A percentile compares a stretch with the other conserved stretches of the same genome.
Evolutionary conservation across 2,888 invertebrate genomes (phyloP).

Genomic region (Drosophila eohydei): DNA sequence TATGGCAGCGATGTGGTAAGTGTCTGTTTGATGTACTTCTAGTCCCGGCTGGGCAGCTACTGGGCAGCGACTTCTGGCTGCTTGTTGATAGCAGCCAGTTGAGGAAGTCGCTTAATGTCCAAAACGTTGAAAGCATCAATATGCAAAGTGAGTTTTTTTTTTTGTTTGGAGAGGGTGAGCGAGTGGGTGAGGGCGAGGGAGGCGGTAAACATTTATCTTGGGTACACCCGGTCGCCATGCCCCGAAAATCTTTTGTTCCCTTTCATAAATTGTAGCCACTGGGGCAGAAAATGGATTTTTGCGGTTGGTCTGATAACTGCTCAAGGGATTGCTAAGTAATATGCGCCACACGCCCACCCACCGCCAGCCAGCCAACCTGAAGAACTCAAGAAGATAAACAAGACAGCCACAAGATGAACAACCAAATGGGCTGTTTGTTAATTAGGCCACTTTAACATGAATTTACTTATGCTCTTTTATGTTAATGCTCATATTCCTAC

Average conservation of each 20-base stretch:
- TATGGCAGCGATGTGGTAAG: slow-evolving; percentile 84
- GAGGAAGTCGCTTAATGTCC: slow-evolving; percentile 69
- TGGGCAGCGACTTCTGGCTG: slow-evolving; percentile 21
- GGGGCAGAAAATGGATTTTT: slow-evolving; percentile 76
- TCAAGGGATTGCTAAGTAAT: slow-evolving; percentile 46
- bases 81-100: slow-evolving; percentile 66
- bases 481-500: neutral
- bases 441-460: slow-evolving; percentile 19
- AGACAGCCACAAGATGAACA: slow-evolving; percentile 17
- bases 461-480: neutral
- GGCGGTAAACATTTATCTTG: slow-evolving; percentile 69
- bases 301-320: slow-evolving; percentile 72
- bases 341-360: slow-evolving; percentile 27
- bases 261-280: slow-evolving; percentile 73
- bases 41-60: slow-evolving; percentile 33
- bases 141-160: slow-evolving; percentile 64
- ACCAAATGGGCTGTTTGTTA: slow-evolving; percentile 17
- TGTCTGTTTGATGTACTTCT: slow-evolving; percentile 79
- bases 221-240: slow-evolving; percentile 12
- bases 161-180: neutral
- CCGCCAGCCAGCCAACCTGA: slow-evolving; percentile 3
- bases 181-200: too few relatives aligned
- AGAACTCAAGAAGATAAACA: slow-evolving; percentile 7
- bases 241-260: slow-evolving; percentile 63
- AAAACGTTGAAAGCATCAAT: slow-evolving; percentile 76